Conservation (phyloP, 2,888 invertebrate species). For the Netelia fuscicornis region DNA sequence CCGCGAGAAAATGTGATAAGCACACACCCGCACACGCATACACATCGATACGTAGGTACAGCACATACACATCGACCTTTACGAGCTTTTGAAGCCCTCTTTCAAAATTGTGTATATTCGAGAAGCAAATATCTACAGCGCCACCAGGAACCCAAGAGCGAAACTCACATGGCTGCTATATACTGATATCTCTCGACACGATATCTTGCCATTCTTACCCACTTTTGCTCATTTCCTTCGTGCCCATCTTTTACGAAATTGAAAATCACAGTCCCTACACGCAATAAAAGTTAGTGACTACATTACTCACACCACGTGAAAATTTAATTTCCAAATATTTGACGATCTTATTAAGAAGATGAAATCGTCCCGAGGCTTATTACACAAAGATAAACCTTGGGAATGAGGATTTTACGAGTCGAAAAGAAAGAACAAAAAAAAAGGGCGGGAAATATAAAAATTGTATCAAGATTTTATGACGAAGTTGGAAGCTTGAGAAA, state of each 20-base stretch:
- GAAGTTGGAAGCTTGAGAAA: background rate
- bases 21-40: background rate
- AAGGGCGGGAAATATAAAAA: slow-evolving; percentile 3
- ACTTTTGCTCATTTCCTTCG: slow-evolving; percentile 17
- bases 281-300: slow-evolving; percentile 3
- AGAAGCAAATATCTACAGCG: slow-evolving; percentile 38
- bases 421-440: background rate
- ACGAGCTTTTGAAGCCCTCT: slow-evolving; percentile 43
- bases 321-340: slow-evolving; percentile 42
- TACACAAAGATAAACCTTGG: background rate
- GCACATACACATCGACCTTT: slow-evolving; percentile 18
- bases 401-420: background rate
- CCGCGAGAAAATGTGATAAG: slow-evolving; percentile 23
- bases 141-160: background rate
- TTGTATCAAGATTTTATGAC: background rate
- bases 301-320: slow-evolving; percentile 2
- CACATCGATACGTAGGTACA: background rate
- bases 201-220: slow-evolving; percentile 15
- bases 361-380: background rate
- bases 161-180: slow-evolving; percentile 10
- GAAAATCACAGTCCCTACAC: slow-evolving; percentile 18
- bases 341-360: slow-evolving; percentile 21
- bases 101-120: slow-evolving; percentile 48
- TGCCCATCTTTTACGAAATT: slow-evolving; percentile 29
- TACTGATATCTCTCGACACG: slow-evolving; percentile 3